These are phyloP conservation scores for Dermochelys coriacea DNA, from an alignment of 2,797 vertebrate species.

Conservation along the genomic window DNA sequence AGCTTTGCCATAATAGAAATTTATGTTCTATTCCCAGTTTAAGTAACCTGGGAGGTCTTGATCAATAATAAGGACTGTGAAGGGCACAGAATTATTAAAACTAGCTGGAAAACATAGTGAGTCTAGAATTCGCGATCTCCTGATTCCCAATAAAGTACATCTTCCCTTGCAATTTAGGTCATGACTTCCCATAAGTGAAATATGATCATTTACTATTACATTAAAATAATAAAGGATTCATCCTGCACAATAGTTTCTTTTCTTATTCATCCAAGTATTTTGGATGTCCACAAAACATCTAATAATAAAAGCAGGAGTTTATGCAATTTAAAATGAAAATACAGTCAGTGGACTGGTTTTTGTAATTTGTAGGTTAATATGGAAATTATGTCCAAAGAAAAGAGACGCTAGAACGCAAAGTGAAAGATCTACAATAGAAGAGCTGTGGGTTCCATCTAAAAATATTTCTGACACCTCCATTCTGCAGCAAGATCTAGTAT, in stretches of 20 bases:
- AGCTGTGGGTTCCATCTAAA: background rate
- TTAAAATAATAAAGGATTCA: background rate
- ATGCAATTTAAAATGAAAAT: background rate
- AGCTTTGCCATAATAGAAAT: background rate
- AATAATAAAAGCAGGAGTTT: background rate
- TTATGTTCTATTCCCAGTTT: background rate
- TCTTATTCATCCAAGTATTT: background rate
- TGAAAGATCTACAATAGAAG: background rate
- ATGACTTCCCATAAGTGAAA: background rate
- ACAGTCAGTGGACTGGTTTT: background rate
- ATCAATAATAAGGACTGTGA: background rate
- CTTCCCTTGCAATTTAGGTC: background rate
- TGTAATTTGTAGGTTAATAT: background rate
- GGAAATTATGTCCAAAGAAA: background rate
- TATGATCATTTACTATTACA: background rate
- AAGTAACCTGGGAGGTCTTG: background rate
- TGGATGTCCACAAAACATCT: background rate
- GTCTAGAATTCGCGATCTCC: background rate
- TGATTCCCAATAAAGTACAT: background rate
- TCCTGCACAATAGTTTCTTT: background rate
- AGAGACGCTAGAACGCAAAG: background rate
- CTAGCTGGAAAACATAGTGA: background rate
- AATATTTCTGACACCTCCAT: fast-evolving
- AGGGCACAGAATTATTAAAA: background rate
- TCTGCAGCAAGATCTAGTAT: background rate